phyloP scores from a whole-genome alignment of 2,113 vertebrate species.

The Taxidea taxus region DNA sequence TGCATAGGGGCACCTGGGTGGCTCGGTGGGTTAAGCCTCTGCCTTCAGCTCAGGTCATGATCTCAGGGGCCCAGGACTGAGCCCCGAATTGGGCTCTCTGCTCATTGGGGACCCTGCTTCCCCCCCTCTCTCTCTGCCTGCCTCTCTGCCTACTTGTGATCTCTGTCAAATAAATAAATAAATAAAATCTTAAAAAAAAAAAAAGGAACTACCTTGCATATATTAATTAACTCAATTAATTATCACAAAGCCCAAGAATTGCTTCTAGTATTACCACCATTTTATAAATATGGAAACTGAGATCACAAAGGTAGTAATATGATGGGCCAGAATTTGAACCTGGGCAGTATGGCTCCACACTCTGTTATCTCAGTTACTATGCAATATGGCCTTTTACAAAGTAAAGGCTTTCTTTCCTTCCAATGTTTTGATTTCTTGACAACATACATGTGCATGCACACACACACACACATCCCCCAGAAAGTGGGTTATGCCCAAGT shows the following conservation, averaged over 20 bases:
- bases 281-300: background rate
- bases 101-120: no score
- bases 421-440: background rate
- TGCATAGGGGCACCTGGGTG: no score
- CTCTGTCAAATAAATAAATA: no score
- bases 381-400: background rate
- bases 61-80: no score
- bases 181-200: no score
- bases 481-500: background rate
- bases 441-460: background rate
- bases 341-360: background rate
- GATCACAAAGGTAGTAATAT: background rate
- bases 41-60: no score
- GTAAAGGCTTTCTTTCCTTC: background rate
- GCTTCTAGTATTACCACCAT: background rate
- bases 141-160: no score
- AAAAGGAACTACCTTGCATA: background rate
- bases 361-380: background rate
- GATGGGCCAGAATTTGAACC: background rate
- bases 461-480: background rate
- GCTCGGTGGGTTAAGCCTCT: no score
- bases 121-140: no score
- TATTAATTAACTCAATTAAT: background rate
- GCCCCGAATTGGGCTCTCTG: no score
- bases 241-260: background rate